Evolutionary conservation across 1,140 invertebrate species (phyloP), one percentile per base, ranked within the genome.

Genomic region (Danaus plexippus): DNA sequence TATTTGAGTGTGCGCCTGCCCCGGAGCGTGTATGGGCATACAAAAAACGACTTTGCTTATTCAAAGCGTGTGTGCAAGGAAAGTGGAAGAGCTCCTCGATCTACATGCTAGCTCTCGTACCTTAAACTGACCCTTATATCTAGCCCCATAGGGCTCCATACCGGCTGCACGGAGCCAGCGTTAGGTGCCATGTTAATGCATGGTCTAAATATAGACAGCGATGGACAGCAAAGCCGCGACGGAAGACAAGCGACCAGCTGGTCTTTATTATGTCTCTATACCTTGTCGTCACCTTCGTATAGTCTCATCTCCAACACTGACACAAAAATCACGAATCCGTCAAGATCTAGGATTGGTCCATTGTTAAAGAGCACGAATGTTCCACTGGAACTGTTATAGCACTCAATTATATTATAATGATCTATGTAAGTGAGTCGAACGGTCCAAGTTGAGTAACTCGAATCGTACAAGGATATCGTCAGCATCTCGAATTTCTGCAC

Each of bases 51-150:
- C 9, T 43, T 64, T 65, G 48, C 54, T 48, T 55, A 68, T 68
- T 57, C 66, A 58, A 46, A 54, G 59, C 54, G 59, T 57, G 63
- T 61, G 42, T 49, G 54, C 63, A 62, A 65, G 66, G 66, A 68
- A 68, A 68, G 66, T 68, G 63, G 66, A 68, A 54, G 59, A 57
- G 52, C 61, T 54, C 18, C 56, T 43, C 52, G 49, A 57, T 62
- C 53, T 40, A 54, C 47, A 15, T 46, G 43, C 18, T n/a, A 43
- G 22, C 22, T 32, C 22, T 32, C 22, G 22, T 32, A 32, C 22
- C 22, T 32, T 32, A 32, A 32, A 32, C 2, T 32, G 22, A 32
- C 22, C 22, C 44, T 54, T 43, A 50, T 22, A 43, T 5, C 9
- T 11, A 52, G 13, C 15, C 5, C 32, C 11, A 22, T 47, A 43